A percentile compares a stretch with the other conserved stretches of the same genome.
phyloP scores from a whole-genome alignment of 2,113 vertebrate genomes.

The Camelus dromedarius region DNA sequence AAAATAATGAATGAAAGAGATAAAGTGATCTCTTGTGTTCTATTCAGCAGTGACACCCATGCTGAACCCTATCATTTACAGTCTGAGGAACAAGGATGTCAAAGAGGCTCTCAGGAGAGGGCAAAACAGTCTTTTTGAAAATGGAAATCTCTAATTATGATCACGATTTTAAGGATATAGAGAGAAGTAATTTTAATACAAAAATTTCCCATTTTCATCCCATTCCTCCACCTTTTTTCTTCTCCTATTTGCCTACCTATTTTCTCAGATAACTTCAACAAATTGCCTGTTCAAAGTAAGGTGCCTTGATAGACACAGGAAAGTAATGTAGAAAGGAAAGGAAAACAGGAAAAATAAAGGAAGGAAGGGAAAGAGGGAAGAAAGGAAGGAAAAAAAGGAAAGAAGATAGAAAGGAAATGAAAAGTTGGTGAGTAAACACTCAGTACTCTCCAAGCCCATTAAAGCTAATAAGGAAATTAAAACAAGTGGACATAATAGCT shows the following conservation, averaged over 20 bases:
- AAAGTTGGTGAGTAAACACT: not conserved
- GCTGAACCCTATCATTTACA: constrained; percentile 77
- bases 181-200: not conserved
- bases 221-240: not conserved
- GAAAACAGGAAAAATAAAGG: not conserved
- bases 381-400: not conserved
- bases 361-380: too few species aligned
- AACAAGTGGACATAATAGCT: not conserved
- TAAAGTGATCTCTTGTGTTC: constrained; percentile 78
- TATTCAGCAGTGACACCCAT: constrained; percentile 80
- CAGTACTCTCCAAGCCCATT: not conserved
- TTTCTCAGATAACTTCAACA: not conserved
- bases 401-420: not conserved
- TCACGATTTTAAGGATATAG: not conserved
- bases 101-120: constrained; percentile 69
- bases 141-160: not conserved
- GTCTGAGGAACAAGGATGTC: constrained; percentile 74
- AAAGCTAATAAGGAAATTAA: not conserved
- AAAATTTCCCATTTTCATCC: not conserved
- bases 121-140: not conserved
- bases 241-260: not conserved
- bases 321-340: not conserved
- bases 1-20: constrained; percentile 70
- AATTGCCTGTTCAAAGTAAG: not conserved
- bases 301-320: not conserved